These are phyloP conservation scores for Caenorhabditis sp. DNA, from an alignment of 2,888 invertebrate genomes.

Conservation along the genomic window DNA sequence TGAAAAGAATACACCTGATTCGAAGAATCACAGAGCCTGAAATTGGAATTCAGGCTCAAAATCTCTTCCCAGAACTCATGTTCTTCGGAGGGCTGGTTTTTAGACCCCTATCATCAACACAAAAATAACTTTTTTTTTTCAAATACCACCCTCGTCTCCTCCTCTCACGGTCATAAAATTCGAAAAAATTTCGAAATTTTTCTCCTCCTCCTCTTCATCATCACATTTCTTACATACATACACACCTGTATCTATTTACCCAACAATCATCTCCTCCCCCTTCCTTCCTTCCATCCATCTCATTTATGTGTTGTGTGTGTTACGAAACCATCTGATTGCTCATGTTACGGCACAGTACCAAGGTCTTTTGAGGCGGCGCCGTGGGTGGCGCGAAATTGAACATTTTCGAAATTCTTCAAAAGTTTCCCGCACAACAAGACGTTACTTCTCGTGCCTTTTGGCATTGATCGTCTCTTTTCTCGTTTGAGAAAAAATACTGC, in stretches of 20 bases:
- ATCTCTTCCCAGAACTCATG: no score
- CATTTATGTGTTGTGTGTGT: neutral
- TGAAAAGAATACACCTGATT: no score
- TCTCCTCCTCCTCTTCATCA: neutral
- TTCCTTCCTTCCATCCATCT: neutral
- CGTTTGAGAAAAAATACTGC: neutral
- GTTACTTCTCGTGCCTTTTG: neutral
- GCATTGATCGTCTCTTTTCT: neutral
- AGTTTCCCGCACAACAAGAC: neutral
- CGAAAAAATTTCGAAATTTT: neutral
- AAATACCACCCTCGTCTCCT: neutral
- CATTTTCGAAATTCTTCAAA: slow-evolving; percentile 5
- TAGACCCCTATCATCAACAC: no score
- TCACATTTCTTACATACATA: neutral
- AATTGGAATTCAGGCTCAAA: no score
- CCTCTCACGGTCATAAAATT: no score
- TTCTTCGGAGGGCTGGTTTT: no score
- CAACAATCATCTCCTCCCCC: neutral
- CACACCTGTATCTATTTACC: neutral
- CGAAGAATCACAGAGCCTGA: no score
- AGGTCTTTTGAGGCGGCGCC: neutral
- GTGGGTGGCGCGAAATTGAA: neutral
- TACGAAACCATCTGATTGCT: slow-evolving; percentile 3
- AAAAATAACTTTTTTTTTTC: neutral
- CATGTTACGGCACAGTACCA: slow-evolving; percentile 5